phyloP scores from a whole-genome alignment of 2,113 vertebrate species.

The Apodemus sylvaticus region DNA sequence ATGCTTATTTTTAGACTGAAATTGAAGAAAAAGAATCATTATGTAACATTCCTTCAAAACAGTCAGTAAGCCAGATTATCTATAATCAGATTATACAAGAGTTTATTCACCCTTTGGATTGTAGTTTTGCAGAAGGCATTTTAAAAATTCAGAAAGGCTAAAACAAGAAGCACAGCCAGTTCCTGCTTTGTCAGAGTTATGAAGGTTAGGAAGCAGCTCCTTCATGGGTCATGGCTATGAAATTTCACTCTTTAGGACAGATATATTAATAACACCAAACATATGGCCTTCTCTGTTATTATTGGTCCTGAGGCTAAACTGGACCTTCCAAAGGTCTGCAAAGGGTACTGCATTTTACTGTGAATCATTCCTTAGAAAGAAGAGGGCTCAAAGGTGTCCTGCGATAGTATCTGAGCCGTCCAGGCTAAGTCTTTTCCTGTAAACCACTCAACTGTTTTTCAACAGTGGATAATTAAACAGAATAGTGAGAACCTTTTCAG shows the following conservation, averaged over 20 bases:
- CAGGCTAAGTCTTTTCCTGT: constrained; percentile 23
- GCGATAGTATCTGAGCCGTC: neutral
- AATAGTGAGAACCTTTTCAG: neutral
- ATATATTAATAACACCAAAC: constrained; percentile 62
- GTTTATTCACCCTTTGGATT: constrained; percentile 19
- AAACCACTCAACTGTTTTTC: neutral
- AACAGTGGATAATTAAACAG: constrained; percentile 31
- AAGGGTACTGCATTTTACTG: neutral
- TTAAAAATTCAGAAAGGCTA: constrained; percentile 46
- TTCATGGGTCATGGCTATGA: constrained; percentile 29
- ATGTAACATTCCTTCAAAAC: constrained; percentile 55
- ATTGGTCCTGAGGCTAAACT: neutral
- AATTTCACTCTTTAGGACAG: constrained; percentile 45
- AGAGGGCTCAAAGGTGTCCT: neutral
- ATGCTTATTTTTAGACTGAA: constrained; percentile 53
- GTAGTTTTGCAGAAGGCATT: neutral
- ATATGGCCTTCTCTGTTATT: neutral
- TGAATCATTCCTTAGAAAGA: constrained; percentile 32
- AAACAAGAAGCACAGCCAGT: constrained; percentile 29
- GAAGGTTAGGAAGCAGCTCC: constrained; percentile 24
- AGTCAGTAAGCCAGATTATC: constrained; percentile 50
- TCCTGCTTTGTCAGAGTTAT: constrained; percentile 17
- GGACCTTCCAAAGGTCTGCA: constrained; percentile 27
- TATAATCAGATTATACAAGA: constrained; percentile 48
- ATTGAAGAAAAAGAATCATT: constrained; percentile 39